Base-by-base conservation (phyloP, 2,888 invertebrate genomes). In the Pterostichus niger region DNA sequence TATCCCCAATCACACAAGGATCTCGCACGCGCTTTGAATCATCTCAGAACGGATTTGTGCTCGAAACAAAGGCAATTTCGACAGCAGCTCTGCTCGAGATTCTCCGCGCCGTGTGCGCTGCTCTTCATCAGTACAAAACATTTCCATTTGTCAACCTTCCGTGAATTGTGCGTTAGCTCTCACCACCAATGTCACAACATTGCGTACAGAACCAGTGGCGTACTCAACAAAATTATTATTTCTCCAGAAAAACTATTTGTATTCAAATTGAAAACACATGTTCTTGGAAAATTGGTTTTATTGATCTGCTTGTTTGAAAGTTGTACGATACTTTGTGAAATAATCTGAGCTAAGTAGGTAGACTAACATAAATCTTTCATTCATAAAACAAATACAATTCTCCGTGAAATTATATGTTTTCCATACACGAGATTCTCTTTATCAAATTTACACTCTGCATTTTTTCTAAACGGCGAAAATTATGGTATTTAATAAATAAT, bases 41-140 rank as follows among this genome's bases (percentile, higher is more conserved):
- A 82, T 79, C 64, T 79, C 59, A 54, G 56, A 46, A 64, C 52
- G 77, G 83, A 83, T 83, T 83, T 83, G 77, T 31, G 46, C 76
- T 64, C 54, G 77, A 83, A 83, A 83, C 77, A 83, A 77, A 83
- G 83, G 77, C 83, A 83, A 83, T 83, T 83, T 83, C 83, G 77
- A 76, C 68, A 77, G 64, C 73, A 49, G 81, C 35, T 46, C 49
- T 44, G 24, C 49, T 52, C 52, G 56, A 75, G 52, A 75, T 52
- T 52, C 75, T 52, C 49, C 15, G 46, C 17, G 49, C 46, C 61
- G 46, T 61, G 75, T 44, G 59, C 82, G 13, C 40, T 83, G 77
- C 71, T 83, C 68, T 71, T 71, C 83, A 83, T 83, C 83, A 83
- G 64, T 52, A 77, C 83, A 83, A 83, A 83, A 83, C 77, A 77